Evolutionary conservation across 2,797 vertebrate species (phyloP).

Genomic region (Catamblyrhynchus diadema): DNA sequence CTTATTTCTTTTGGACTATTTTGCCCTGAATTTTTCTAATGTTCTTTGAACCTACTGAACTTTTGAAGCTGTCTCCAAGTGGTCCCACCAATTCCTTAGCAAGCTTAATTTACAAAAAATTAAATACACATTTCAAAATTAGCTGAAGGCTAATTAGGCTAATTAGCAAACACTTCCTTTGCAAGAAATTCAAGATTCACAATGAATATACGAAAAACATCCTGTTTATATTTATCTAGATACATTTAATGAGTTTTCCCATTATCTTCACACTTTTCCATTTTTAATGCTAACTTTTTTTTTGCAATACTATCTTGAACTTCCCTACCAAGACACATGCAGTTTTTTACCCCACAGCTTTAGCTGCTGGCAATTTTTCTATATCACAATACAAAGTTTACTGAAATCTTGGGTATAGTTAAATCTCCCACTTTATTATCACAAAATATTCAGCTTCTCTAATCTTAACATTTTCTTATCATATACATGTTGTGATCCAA

Average conservation of each 20-base stretch:
- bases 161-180: not conserved
- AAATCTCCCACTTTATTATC: not conserved
- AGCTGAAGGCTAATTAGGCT: not conserved
- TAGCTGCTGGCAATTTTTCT: not conserved
- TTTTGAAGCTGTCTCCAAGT: not conserved
- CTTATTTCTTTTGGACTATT: not conserved
- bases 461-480: not conserved
- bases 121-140: not conserved
- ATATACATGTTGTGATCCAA: not conserved
- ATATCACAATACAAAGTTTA: not conserved
- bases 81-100: not conserved
- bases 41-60: not conserved
- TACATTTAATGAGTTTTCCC: not conserved
- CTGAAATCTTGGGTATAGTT: not conserved
- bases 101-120: not conserved
- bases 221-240: not conserved
- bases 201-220: not conserved
- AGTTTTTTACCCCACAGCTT: not conserved
- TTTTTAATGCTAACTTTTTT: not conserved
- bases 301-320: not conserved
- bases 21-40: not conserved
- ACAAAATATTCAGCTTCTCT: not conserved
- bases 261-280: not conserved
- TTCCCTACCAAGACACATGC: rapidly evolving
- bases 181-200: not conserved